phyloP scores from a whole-genome alignment of 1,140 invertebrate species.

The Danaus melanippus region DNA sequence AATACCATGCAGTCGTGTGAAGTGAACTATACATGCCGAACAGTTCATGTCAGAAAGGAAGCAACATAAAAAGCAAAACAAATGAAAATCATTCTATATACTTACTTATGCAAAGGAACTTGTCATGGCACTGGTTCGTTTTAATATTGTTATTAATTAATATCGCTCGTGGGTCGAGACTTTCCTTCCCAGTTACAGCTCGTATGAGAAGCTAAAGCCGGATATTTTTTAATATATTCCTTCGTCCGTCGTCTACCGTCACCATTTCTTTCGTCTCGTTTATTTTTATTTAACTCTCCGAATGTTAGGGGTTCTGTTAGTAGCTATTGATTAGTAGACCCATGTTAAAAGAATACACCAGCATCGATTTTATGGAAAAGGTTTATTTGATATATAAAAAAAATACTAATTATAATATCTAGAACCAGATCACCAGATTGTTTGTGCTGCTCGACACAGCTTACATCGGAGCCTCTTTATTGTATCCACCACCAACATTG shows the following conservation, averaged over 20 bases:
- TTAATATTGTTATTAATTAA: conserved; percentile 14
- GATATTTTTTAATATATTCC: conserved; percentile 16
- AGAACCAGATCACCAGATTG: conserved; percentile 65
- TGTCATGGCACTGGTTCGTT: conserved; percentile 39
- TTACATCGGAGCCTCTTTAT: conserved; percentile 28
- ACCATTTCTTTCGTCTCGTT: conserved; percentile 30
- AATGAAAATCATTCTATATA: conserved; percentile 48
- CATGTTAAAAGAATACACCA: conserved; percentile 72
- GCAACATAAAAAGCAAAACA: conserved; percentile 42
- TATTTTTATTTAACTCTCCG: conserved; percentile 10
- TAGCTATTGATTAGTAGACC: conserved; percentile 64
- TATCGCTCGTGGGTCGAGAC: conserved; percentile 3
- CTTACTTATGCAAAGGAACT: conserved; percentile 53
- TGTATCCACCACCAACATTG: conserved; percentile 55
- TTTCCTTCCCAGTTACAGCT: conserved; percentile 23
- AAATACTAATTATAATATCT: conserved; percentile 52
- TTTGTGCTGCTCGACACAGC: conserved; percentile 13
- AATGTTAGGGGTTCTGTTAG: conserved; percentile 58
- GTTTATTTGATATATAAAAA: conserved; percentile 70
- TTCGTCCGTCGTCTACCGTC: conserved; percentile 33
- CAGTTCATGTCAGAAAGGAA: conserved; percentile 57
- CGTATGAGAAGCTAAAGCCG: conserved; percentile 55
- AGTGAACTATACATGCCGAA: conserved; percentile 59
- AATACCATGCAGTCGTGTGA: conserved; percentile 21
- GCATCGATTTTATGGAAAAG: conserved; percentile 68